Percentiles rank a stretch among this genome's conserved stretches.
Evolutionary conservation across 2,888 invertebrate genomes (phyloP).

Genomic region (Druceiella hillmani): DNA sequence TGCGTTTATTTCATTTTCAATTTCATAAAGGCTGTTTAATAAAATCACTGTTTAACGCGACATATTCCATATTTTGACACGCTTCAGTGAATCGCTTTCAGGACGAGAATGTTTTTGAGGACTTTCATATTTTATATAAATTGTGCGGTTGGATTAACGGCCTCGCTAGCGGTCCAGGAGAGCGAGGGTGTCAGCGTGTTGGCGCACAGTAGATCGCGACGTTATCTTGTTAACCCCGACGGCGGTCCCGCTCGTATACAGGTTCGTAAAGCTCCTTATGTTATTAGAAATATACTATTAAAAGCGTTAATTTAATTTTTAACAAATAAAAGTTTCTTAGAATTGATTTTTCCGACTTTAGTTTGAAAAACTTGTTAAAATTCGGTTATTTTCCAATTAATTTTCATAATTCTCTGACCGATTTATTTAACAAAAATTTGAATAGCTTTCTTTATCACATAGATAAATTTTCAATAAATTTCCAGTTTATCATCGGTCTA

Average conservation of each 20-base stretch:
- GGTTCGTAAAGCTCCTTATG: conserved; percentile 34
- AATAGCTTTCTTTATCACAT: conserved; percentile 13
- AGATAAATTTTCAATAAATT: conserved; percentile 18
- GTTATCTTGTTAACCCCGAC: conserved; percentile 54
- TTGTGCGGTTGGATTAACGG: no score
- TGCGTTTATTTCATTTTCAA: no score
- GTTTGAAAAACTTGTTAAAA: conserved; percentile 5
- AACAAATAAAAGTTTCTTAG: conserved; percentile 7
- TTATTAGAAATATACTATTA: conserved; percentile 11
- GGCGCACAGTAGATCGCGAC: conserved; percentile 36
- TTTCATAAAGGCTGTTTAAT: no score
- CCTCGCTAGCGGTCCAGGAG: no score
- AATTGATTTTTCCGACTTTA: conserved; percentile 13
- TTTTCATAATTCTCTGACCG: conserved; percentile 8
- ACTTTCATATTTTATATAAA: no score
- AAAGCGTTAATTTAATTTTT: conserved; percentile 1
- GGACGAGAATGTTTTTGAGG: no score
- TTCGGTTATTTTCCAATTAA: conserved; percentile 8
- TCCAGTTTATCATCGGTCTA: conserved; percentile 61
- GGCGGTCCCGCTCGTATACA: conserved; percentile 55
- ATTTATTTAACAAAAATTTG: conserved; percentile 20
- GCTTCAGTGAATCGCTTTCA: no score
- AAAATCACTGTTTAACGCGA: no score
- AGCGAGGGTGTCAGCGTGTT: conserved; percentile 22
- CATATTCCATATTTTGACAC: no score